Percentiles rank a stretch among this genome's conserved stretches.
These are phyloP conservation scores for Polia nebulosa DNA, from an alignment of 2,888 invertebrate species.

Conservation along the genomic window DNA sequence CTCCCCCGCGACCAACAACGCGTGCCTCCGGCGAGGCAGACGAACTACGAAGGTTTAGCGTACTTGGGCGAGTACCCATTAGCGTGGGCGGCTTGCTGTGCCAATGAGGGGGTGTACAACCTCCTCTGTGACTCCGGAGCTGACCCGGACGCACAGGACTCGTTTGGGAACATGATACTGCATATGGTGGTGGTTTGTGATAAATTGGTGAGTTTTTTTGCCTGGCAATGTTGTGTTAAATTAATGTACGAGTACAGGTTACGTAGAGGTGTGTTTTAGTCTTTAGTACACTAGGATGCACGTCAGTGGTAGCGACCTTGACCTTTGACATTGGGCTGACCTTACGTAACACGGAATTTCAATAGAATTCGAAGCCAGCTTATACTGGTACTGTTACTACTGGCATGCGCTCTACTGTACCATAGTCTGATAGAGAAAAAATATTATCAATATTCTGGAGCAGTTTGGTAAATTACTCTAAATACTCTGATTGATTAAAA, in stretches of 20 bases:
- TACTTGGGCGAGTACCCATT: constrained; percentile 99
- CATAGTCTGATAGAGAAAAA: neutral
- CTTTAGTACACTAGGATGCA: neutral
- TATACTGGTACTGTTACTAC: neutral
- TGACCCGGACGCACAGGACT: constrained; percentile 98
- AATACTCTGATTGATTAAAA: neutral
- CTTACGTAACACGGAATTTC: neutral
- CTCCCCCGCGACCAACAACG: constrained; percentile 98
- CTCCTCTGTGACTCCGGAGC: constrained; percentile 97
- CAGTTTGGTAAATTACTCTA: too few species aligned
- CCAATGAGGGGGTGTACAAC: constrained; percentile 99
- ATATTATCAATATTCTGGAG: too few species aligned
- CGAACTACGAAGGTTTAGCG: constrained; percentile 98
- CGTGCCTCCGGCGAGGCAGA: constrained; percentile 94
- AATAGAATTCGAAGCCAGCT: neutral
- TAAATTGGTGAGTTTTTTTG: constrained; percentile 94
- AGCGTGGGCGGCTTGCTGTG: constrained; percentile 99
- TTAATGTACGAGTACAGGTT: neutral
- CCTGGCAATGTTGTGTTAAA: neutral
- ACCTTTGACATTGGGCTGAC: neutral
- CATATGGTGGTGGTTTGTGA: constrained; percentile 99
- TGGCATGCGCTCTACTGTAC: neutral
- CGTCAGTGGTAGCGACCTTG: neutral
- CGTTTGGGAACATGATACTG: constrained; percentile 99
- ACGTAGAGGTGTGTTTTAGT: neutral